A percentile compares a stretch with the other conserved stretches of the same genome.
Conservation (phyloP, 2,113 vertebrate genomes). For the Oryzias javanicus region DNA sequence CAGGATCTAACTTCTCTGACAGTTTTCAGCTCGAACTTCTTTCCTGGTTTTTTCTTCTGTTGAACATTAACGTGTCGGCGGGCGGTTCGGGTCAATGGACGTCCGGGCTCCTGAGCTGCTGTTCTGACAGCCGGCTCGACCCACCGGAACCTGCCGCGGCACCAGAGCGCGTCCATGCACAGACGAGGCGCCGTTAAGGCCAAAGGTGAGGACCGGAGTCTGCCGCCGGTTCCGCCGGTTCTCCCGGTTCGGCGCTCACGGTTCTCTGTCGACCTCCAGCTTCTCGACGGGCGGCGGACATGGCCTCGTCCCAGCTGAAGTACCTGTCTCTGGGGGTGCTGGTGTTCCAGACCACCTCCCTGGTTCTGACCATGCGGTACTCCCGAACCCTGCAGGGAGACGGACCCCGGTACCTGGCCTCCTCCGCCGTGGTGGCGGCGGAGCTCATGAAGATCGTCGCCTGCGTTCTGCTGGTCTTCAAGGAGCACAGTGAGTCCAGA, state of each 20-base stretch:
- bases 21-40: neutral
- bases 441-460: slow-evolving; percentile 92
- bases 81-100: slow-evolving; percentile 48
- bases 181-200: neutral
- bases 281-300: slow-evolving; percentile 19
- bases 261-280: neutral
- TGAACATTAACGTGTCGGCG: neutral
- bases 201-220: slow-evolving; percentile 25
- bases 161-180: too few species aligned
- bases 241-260: neutral
- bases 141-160: slow-evolving; percentile 28
- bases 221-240: neutral
- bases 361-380: slow-evolving; percentile 97
- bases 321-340: slow-evolving; percentile 95
- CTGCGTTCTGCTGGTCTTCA: slow-evolving; percentile 91
- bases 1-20: slow-evolving; percentile 4
- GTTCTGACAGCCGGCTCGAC: slow-evolving; percentile 66
- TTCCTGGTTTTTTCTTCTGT: too few species aligned
- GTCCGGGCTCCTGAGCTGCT: slow-evolving; percentile 52
- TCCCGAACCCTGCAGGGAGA: slow-evolving; percentile 94
- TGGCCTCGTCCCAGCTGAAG: slow-evolving; percentile 87
- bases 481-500: slow-evolving; percentile 87
- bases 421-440: slow-evolving; percentile 93
- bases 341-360: slow-evolving; percentile 96
- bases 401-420: slow-evolving; percentile 94